A percentile compares a stretch with the other conserved stretches of the same genome.
phyloP scores from a whole-genome alignment of 2,797 vertebrate species.

The Bothrops alternatus region DNA sequence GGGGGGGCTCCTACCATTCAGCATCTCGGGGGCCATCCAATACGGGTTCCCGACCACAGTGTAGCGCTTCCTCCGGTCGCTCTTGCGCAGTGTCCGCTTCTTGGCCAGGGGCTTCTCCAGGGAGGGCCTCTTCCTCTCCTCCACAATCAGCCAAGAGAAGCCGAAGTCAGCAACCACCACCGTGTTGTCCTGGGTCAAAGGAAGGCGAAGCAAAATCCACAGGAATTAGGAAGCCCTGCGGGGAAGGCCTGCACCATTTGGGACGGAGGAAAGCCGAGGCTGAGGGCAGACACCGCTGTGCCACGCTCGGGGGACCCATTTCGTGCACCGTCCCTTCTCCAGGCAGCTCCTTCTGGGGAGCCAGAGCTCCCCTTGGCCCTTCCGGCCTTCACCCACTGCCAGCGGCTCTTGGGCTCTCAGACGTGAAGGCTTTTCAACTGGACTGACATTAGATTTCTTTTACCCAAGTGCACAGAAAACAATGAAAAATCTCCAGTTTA shows the following conservation, averaged over 20 bases:
- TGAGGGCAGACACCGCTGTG: background rate
- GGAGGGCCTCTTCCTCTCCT: conserved; percentile 84
- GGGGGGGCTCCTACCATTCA: conserved; percentile 76
- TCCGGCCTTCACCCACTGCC: background rate
- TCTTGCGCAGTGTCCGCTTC: conserved; percentile 83
- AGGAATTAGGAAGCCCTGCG: background rate
- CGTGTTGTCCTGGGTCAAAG: conserved; percentile 81
- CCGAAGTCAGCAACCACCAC: conserved; percentile 95
- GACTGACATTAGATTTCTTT: background rate
- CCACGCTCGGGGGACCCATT: background rate
- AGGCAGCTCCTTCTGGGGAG: background rate
- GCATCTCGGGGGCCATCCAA: conserved; percentile 98
- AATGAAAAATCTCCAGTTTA: background rate
- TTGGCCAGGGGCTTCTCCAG: conserved; percentile 81
- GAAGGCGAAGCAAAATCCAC: background rate
- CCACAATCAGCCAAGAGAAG: conserved; percentile 85
- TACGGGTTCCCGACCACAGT: conserved; percentile 94
- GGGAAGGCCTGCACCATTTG: background rate
- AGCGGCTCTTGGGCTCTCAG: background rate
- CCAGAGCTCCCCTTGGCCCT: background rate
- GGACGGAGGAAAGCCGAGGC: background rate
- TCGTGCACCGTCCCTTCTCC: background rate
- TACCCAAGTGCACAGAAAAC: background rate
- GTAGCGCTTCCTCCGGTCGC: conserved; percentile 89
- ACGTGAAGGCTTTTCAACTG: background rate